phyloP scores from a whole-genome alignment of 2,113 vertebrate genomes.

The Lucifuga dentata region DNA sequence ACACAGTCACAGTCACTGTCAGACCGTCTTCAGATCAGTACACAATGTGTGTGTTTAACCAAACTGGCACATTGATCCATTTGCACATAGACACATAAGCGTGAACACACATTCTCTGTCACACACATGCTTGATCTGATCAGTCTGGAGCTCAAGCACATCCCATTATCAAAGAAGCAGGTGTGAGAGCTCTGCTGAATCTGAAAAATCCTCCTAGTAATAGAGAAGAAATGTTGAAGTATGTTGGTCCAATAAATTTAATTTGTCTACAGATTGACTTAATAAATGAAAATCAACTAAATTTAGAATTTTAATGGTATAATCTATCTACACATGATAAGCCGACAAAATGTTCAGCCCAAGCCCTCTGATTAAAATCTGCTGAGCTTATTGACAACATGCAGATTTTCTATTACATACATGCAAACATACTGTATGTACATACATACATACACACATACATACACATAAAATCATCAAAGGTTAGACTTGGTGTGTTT shows the following conservation, averaged over 20 bases:
- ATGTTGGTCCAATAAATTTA: neutral
- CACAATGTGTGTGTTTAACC: slow-evolving; percentile 18
- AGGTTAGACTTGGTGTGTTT: too few relatives aligned
- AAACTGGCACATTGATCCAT: slow-evolving; percentile 39
- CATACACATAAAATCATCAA: too few relatives aligned
- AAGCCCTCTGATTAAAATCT: too few relatives aligned
- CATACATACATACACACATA: too few relatives aligned
- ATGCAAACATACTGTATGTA: too few relatives aligned
- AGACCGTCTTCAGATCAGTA: slow-evolving; percentile 12
- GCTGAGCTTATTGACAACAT: too few relatives aligned
- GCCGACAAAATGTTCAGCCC: too few relatives aligned
- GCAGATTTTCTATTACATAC: too few relatives aligned
- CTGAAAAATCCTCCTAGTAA: slow-evolving; percentile 13
- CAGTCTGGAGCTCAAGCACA: slow-evolving; percentile 42
- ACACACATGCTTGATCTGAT: slow-evolving; percentile 20
- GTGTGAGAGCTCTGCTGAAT: slow-evolving; percentile 30
- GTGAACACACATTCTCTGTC: slow-evolving; percentile 32
- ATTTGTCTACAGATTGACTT: neutral
- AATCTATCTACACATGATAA: too few relatives aligned
- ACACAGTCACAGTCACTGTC: neutral
- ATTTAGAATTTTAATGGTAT: too few relatives aligned
- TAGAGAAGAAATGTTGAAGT: neutral
- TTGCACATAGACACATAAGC: slow-evolving; percentile 36
- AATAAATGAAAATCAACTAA: too few relatives aligned
- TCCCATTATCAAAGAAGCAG: slow-evolving; percentile 51